phyloP scores from a whole-genome alignment of 2,797 vertebrate genomes.

The Falco rusticolus region DNA sequence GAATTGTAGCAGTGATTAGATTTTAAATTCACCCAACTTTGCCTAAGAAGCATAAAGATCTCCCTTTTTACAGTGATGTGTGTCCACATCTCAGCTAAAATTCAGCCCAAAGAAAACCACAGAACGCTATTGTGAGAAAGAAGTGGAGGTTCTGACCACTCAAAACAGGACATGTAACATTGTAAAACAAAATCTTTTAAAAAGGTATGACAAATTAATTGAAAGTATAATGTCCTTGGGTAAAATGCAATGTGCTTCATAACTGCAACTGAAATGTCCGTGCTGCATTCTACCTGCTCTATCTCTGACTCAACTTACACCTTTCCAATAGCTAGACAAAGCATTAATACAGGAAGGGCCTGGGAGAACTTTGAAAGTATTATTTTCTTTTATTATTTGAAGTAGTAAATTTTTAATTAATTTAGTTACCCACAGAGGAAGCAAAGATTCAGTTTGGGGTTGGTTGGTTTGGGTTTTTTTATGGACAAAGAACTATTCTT shows the following conservation, averaged over 20 bases:
- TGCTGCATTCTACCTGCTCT: background rate
- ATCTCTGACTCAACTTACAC: background rate
- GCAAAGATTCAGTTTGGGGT: background rate
- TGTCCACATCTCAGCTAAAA: background rate
- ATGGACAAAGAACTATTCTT: background rate
- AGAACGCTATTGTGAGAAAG: background rate
- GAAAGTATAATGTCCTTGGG: background rate
- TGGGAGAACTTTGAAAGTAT: background rate
- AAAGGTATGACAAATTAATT: background rate
- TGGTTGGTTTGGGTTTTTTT: accelerated
- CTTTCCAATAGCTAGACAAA: background rate
- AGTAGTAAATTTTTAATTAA: background rate
- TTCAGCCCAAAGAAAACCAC: background rate
- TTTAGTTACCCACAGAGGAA: background rate
- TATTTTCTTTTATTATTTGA: background rate
- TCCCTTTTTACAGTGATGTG: background rate
- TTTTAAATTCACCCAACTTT: background rate
- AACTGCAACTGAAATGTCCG: background rate
- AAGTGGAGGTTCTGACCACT: background rate
- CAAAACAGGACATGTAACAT: background rate
- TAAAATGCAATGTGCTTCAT: background rate
- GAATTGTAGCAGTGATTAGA: background rate
- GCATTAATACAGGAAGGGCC: background rate
- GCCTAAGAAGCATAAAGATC: background rate
- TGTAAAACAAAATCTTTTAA: constrained; percentile 6